Base-by-base conservation (phyloP, 1,140 invertebrate genomes). In the Drosophila willistoni region DNA sequence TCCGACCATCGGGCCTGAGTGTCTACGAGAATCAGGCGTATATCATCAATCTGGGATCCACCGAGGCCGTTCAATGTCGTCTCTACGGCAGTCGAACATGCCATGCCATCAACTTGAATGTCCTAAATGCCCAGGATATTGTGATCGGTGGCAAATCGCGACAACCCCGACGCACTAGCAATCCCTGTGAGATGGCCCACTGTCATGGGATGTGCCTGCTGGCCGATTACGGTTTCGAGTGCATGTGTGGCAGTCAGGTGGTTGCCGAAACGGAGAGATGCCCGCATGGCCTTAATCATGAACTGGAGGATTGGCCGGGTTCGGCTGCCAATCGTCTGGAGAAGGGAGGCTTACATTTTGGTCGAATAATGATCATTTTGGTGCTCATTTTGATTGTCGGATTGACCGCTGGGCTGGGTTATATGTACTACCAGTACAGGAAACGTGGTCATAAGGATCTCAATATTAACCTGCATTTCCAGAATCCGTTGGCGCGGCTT, bases 21-120 rank as follows among this genome's bases (percentile, higher is more conserved):
- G 78, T 95, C 10, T 95, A 94, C 81, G 95, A 95, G 81, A 94
- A 95, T 77, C 87, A 93, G 47, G 87, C 95, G 1, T 95, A 94
- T 75, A 94, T 94, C 81, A 79, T 94, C 0, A 93, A 91, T 13
- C 83, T 90, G 17, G 92, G 92, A 14, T 90, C 93, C 1, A 92
- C 82, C 55, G 92, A 93, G 36, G 85, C 95, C 19, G 90, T 90
- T 39, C 94, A 93, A 54, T 95, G 95, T 77, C 89, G 92, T 7
- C 77, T 95, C 0, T 94, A 92, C 61, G 93, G 91, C 0, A 42
- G 79, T 2, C 90, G 91, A 2, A 70, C 60, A 0, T 95, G 94
- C 68, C 74, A 92, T 57, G 83, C 84, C 0, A 93, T 93, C 72
- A 92, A 91, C 17, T 70, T 93, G 25, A 86, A 92, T 19, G 81